Conservation (phyloP, 2,113 vertebrate species). For the Brachypodius melanocephalos region DNA sequence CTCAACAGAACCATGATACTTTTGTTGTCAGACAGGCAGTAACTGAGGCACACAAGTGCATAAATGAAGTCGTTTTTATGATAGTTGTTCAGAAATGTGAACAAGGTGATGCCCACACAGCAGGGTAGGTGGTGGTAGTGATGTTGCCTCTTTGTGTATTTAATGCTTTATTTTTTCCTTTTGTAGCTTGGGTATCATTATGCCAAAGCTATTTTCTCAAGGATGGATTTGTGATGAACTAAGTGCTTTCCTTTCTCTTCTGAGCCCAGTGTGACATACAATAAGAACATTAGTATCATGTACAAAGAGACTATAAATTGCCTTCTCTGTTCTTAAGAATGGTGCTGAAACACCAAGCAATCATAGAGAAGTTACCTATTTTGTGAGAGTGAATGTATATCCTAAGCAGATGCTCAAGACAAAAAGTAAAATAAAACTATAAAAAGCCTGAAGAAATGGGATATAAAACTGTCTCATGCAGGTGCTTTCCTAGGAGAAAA, state of each 20-base stretch:
- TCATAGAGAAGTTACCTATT: not conserved
- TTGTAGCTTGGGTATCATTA: not conserved
- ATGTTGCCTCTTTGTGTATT: not conserved
- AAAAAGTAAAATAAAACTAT: not conserved
- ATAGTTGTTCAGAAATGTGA: not conserved
- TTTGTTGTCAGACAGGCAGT: not conserved
- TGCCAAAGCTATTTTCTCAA: not conserved
- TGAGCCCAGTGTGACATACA: not conserved
- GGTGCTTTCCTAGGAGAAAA: slow-evolving; percentile 2
- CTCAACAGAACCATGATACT: not conserved
- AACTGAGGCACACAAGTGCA: not conserved
- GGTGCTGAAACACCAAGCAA: not conserved
- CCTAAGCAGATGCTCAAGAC: not conserved
- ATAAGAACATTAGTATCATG: not conserved
- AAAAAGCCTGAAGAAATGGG: not conserved
- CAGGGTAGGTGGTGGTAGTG: not conserved
- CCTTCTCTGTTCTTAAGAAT: not conserved
- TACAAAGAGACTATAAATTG: not conserved
- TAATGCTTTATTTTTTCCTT: not conserved
- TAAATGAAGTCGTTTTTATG: not conserved
- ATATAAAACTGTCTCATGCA: slow-evolving; percentile 3
- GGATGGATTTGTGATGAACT: not conserved
- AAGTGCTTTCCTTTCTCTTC: not conserved
- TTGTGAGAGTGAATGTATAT: not conserved
- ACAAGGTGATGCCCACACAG: not conserved